A percentile compares a stretch with the other conserved stretches of the same genome.
Evolutionary conservation across 2,797 vertebrate genomes (phyloP).

Genomic region (Brotogeris chrysoptera): DNA sequence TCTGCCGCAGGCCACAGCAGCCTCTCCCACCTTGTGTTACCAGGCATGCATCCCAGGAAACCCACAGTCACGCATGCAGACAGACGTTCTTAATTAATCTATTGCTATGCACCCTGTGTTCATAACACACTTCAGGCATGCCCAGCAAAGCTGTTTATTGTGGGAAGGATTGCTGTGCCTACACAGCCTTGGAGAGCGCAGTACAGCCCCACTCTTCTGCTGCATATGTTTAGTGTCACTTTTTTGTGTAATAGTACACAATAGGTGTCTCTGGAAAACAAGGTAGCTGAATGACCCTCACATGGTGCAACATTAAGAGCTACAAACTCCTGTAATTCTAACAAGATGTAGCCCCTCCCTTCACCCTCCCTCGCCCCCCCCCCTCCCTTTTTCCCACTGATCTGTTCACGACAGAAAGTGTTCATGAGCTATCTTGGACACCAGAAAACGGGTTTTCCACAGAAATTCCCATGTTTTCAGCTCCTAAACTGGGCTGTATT

Average conservation of each 20-base stretch:
- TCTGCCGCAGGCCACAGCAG: neutral
- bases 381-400: neutral
- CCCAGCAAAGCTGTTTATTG: neutral
- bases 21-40: neutral
- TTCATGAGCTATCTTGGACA: neutral
- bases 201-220: neutral
- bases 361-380: too few species aligned
- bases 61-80: neutral
- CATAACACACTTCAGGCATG: neutral
- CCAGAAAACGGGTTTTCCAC: neutral
- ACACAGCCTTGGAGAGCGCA: neutral
- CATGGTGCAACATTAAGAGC: neutral
- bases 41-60: neutral
- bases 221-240: neutral
- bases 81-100: neutral
- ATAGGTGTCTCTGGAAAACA: neutral
- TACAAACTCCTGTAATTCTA: neutral
- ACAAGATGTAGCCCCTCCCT: neutral
- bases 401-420: neutral
- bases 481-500: neutral
- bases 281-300: neutral
- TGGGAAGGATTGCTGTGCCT: neutral
- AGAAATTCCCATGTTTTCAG: neutral
- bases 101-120: neutral
- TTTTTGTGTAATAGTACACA: neutral